These are phyloP conservation scores for Eumeta japonica DNA, from an alignment of 1,140 invertebrate genomes.

Conservation along the genomic window DNA sequence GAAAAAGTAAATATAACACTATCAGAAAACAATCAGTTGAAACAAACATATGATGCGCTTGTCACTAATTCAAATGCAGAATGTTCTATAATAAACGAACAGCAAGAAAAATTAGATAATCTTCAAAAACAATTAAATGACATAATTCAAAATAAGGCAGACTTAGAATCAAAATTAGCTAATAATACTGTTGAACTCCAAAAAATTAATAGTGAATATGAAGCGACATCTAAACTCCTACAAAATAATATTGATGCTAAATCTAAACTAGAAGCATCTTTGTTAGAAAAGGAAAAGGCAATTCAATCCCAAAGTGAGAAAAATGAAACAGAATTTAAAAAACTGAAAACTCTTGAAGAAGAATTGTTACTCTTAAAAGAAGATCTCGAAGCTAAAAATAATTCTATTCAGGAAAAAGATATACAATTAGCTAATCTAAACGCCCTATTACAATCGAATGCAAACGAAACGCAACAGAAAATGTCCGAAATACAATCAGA, in stretches of 20 bases:
- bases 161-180: conserved; percentile 28
- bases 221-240: conserved; percentile 19
- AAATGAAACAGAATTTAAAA: conserved; percentile 40
- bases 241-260: conserved; percentile 24
- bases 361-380: conserved; percentile 30
- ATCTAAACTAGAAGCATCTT: conserved; percentile 24
- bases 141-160: conserved; percentile 31
- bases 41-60: conserved; percentile 45
- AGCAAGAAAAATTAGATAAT: conserved; percentile 33
- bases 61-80: conserved; percentile 41
- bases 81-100: conserved; percentile 43
- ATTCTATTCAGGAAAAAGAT: conserved; percentile 28
- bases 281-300: conserved; percentile 44
- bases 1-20: conserved; percentile 37
- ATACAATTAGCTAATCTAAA: conserved; percentile 23
- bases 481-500: conserved; percentile 29
- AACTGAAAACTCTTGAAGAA: conserved; percentile 27
- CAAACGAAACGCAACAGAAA: conserved; percentile 25
- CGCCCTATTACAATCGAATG: conserved; percentile 22
- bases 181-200: conserved; percentile 38
- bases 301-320: conserved; percentile 53
- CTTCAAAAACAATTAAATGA: conserved; percentile 33
- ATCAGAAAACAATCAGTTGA: conserved; percentile 30
- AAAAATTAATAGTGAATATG: conserved; percentile 40
- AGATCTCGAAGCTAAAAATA: conserved; percentile 26